Evolutionary conservation across 2,888 invertebrate species (phyloP).

Genomic region (Hypena proboscidalis): DNA sequence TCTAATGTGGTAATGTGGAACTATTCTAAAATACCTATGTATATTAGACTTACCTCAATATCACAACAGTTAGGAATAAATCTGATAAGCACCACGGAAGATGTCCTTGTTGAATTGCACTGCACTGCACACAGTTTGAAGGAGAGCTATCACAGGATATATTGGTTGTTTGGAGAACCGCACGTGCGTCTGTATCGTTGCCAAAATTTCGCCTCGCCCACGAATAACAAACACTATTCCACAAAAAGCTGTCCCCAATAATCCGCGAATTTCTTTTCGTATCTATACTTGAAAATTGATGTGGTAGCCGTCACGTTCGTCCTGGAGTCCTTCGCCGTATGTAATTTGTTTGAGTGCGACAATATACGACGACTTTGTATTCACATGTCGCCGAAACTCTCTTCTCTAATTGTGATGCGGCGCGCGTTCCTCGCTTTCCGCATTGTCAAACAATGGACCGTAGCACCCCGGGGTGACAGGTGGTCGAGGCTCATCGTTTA

Average conservation of each 20-base stretch:
- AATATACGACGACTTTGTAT: slow-evolving; percentile 71
- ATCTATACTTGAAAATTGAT: slow-evolving; percentile 47
- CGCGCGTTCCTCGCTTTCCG: slow-evolving; percentile 75
- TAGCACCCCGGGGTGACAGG: slow-evolving; percentile 70
- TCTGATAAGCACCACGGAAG: slow-evolving; percentile 48
- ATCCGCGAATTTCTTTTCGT: slow-evolving; percentile 55
- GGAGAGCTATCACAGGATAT: slow-evolving; percentile 65
- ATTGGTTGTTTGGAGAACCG: slow-evolving; percentile 55
- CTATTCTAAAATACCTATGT: slow-evolving; percentile 24
- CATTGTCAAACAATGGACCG: slow-evolving; percentile 74
- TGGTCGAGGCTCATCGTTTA: slow-evolving; percentile 63
- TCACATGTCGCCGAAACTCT: slow-evolving; percentile 80
- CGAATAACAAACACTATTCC: slow-evolving; percentile 68
- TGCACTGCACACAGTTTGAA: slow-evolving; percentile 58
- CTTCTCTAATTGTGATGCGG: slow-evolving; percentile 77
- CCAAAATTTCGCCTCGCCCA: slow-evolving; percentile 74
- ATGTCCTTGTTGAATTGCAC: slow-evolving; percentile 52
- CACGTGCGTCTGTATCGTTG: slow-evolving; percentile 53
- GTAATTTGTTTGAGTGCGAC: slow-evolving; percentile 57
- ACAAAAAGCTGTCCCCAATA: slow-evolving; percentile 49
- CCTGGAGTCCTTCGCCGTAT: slow-evolving; percentile 66
- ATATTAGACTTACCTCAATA: slow-evolving; percentile 59
- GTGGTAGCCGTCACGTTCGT: slow-evolving; percentile 60
- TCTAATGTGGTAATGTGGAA: slow-evolving; percentile 29
- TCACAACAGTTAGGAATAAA: slow-evolving; percentile 51